Conservation (phyloP, 2,888 invertebrate species). For the Coelopa pilipes region DNA sequence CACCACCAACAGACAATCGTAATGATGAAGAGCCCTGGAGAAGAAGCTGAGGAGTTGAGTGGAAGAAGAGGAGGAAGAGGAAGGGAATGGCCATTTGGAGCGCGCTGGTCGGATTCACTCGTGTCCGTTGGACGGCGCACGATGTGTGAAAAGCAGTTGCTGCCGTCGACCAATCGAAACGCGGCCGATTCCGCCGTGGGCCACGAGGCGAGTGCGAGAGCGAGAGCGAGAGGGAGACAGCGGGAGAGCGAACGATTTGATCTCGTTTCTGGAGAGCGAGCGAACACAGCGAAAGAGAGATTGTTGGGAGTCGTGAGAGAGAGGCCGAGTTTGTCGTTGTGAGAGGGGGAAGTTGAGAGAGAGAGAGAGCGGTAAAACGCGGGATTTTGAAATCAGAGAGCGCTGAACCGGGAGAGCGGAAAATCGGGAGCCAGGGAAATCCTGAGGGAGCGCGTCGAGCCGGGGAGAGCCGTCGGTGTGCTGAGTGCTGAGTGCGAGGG, state of each 20-base stretch:
- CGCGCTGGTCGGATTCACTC: constrained; percentile 5
- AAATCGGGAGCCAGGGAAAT: too few species aligned
- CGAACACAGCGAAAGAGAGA: not conserved
- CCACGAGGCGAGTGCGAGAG: constrained; percentile 10
- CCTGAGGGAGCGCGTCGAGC: not conserved
- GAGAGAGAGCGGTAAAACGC: too few species aligned
- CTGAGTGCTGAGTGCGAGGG: not conserved
- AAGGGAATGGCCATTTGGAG: too few species aligned
- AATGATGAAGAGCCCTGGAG: too few species aligned
- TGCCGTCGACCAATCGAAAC: constrained; percentile 39
- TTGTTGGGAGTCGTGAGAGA: too few species aligned
- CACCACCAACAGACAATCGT: not conserved
- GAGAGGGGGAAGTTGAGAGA: too few species aligned
- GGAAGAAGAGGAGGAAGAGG: too few species aligned
- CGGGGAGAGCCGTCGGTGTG: not conserved
- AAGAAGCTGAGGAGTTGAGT: too few species aligned
- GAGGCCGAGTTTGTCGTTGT: too few species aligned
- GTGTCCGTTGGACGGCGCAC: constrained; percentile 9
- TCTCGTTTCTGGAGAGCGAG: too few species aligned
- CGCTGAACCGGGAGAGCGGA: too few species aligned
- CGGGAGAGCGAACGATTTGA: not conserved
- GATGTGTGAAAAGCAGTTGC: constrained; percentile 35
- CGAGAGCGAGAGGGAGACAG: not conserved
- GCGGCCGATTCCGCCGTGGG: constrained; percentile 32
- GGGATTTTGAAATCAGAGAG: too few species aligned